These are phyloP conservation scores for Epirrhoe alternata DNA, from an alignment of 2,888 invertebrate species.

Conservation along the genomic window DNA sequence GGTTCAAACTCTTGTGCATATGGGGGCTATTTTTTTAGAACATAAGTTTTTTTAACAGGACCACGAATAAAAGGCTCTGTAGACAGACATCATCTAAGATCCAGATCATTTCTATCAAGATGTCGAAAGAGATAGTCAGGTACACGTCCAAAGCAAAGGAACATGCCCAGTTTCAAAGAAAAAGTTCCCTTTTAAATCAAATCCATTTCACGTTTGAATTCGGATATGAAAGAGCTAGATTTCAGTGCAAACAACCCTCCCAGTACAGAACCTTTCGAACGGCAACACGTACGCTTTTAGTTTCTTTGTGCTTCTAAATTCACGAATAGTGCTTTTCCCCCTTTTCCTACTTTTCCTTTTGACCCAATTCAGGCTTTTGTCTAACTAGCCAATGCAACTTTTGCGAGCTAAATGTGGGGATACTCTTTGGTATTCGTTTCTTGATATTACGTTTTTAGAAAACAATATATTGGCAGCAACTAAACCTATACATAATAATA, in stretches of 20 bases:
- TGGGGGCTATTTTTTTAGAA: too few species aligned
- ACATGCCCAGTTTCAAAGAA: background rate
- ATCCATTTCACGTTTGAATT: constrained; percentile 55
- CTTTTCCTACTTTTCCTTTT: constrained; percentile 39
- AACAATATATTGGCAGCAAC: too few species aligned
- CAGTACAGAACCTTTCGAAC: constrained; percentile 57
- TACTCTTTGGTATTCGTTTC: background rate
- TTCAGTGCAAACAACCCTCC: constrained; percentile 53
- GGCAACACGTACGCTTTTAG: constrained; percentile 64
- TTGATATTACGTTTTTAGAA: background rate
- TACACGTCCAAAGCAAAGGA: background rate
- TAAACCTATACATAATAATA: too few species aligned
- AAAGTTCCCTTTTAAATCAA: constrained; percentile 47
- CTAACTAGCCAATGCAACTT: constrained; percentile 17
- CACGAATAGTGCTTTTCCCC: constrained; percentile 45
- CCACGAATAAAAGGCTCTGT: too few species aligned
- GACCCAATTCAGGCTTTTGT: constrained; percentile 35
- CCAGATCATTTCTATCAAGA: too few species aligned
- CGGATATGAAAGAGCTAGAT: constrained; percentile 65
- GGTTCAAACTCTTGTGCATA: too few species aligned
- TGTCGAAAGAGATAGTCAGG: too few species aligned
- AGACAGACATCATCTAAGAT: too few species aligned
- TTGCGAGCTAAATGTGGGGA: background rate
- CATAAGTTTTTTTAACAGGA: too few species aligned
- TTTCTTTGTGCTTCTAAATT: constrained; percentile 63